Conservation (phyloP, 2,113 vertebrate species). For the Agapornis roseicollis region DNA sequence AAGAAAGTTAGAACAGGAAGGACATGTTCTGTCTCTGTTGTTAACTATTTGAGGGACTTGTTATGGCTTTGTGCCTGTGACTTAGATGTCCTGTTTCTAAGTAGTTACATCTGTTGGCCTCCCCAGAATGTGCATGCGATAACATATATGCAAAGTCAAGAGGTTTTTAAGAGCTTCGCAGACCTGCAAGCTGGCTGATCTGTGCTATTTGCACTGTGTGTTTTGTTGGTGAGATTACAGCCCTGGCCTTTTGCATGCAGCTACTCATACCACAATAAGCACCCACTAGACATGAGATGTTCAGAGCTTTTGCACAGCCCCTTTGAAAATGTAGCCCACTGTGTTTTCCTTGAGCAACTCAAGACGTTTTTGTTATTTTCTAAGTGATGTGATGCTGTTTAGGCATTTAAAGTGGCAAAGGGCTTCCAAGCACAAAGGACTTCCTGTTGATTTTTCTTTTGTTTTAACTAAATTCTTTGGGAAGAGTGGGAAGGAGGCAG, state of each 20-base stretch:
- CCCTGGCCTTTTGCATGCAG: not conserved
- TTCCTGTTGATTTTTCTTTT: slow-evolving; percentile 14
- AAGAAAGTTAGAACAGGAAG: not conserved
- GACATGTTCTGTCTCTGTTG: rapidly evolving
- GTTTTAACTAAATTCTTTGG: slow-evolving; percentile 30
- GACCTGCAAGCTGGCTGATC: not conserved
- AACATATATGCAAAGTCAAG: too few relatives aligned
- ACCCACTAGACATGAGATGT: rapidly evolving
- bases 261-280: rapidly evolving
- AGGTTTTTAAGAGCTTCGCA: not conserved
- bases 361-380: not conserved
- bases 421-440: not conserved
- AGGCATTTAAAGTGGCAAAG: slow-evolving; percentile 1
- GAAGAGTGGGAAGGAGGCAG: not conserved
- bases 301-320: not conserved
- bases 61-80: not conserved
- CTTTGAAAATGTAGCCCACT: not conserved
- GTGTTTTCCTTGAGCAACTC: not conserved
- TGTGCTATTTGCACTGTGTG: rapidly evolving
- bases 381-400: not conserved
- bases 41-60: not conserved
- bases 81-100: not conserved
- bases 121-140: not conserved
- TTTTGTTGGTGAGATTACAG: not conserved
- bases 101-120: not conserved